phyloP scores from a whole-genome alignment of 1,140 invertebrate species.

The Catajapyx aquilonaris region DNA sequence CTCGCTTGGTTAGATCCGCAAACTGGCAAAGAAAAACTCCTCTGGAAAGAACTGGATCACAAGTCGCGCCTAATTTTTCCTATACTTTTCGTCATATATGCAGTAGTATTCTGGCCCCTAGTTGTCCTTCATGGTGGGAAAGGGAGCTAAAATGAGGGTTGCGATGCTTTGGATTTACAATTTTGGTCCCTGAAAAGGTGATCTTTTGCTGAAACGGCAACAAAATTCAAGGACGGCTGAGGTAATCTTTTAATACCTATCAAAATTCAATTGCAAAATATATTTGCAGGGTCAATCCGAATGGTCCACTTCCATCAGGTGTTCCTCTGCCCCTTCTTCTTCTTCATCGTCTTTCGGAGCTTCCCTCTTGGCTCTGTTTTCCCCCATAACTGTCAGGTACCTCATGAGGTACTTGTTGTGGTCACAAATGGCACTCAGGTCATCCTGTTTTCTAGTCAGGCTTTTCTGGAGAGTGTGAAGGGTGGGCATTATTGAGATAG shows the following conservation, averaged over 20 bases:
- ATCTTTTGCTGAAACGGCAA: no score
- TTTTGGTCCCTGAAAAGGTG: no score
- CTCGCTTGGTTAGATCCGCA: conserved; percentile 35
- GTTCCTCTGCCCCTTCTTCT: conserved; percentile 13
- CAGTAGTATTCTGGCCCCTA: conserved; percentile 51
- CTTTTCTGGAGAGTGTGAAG: conserved; percentile 58
- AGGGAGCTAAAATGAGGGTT: no score
- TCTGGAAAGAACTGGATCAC: conserved; percentile 44
- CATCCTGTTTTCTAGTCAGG: conserved; percentile 52
- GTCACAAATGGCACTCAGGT: conserved; percentile 54
- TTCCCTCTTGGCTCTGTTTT: conserved; percentile 19
- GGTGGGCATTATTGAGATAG: conserved; percentile 28
- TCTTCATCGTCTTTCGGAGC: conserved; percentile 6
- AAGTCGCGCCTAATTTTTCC: conserved; percentile 46
- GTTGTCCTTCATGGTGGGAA: no score
- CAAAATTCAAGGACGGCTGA: no score
- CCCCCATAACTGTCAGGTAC: conserved; percentile 33
- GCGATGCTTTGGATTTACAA: no score
- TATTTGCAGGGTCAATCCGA: no score
- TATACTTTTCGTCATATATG: conserved; percentile 45
- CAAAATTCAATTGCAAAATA: no score
- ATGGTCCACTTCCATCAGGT: no score
- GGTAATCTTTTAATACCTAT: no score
- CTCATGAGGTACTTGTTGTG: conserved; percentile 55
- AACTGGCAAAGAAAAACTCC: conserved; percentile 36